These are phyloP conservation scores for Watsonalla cultraria DNA, from an alignment of 2,888 invertebrate species.

Conservation along the genomic window DNA sequence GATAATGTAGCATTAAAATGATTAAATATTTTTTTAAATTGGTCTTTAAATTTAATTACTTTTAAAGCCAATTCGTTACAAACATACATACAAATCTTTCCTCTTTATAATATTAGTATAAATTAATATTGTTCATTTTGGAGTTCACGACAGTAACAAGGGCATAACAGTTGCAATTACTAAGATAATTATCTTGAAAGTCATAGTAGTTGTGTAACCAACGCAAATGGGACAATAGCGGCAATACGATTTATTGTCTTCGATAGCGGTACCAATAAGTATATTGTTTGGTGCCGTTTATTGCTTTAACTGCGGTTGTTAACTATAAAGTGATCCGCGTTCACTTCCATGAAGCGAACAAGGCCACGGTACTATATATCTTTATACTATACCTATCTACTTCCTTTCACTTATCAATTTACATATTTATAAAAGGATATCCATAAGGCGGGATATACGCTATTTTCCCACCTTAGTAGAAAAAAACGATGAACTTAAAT, in stretches of 20 bases:
- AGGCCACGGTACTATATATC: not conserved
- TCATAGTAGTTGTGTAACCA: not conserved
- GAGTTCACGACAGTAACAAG: not conserved
- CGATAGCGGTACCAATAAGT: not conserved
- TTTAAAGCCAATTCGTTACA: no score
- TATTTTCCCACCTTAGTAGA: no score
- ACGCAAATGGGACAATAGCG: slow-evolving; percentile 2
- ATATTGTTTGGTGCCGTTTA: not conserved
- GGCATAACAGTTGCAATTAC: not conserved
- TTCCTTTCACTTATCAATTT: not conserved
- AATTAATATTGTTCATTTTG: not conserved
- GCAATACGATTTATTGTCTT: not conserved
- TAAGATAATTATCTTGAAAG: not conserved
- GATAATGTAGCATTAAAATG: no score
- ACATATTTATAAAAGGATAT: no score
- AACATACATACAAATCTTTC: not conserved
- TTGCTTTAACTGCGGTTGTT: not conserved
- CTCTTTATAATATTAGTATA: no score
- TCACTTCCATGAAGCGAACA: not conserved
- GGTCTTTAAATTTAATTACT: no score
- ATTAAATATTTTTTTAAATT: no score
- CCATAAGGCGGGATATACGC: no score
- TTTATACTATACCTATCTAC: not conserved
- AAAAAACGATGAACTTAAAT: no score
- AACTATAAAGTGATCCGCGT: not conserved